A percentile compares a stretch with the other conserved stretches of the same genome.
Conservation (phyloP, 2,888 invertebrate genomes). For the Sycophila texana region DNA sequence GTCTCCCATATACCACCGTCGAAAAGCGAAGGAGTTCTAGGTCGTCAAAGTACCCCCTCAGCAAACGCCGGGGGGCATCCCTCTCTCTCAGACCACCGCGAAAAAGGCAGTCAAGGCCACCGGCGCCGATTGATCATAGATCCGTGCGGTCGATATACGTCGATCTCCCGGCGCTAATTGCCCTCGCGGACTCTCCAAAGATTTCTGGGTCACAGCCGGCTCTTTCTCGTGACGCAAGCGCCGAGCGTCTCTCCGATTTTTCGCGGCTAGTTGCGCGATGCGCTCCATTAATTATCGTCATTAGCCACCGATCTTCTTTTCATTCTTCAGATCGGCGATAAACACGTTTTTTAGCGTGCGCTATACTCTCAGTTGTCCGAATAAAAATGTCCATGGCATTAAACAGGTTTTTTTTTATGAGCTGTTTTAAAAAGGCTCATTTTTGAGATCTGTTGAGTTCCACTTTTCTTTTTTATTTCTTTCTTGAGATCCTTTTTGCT, state of each 20-base stretch:
- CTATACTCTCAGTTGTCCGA: too few relatives aligned
- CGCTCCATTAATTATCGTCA: background rate
- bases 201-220: slow-evolving; percentile 42
- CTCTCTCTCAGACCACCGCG: background rate
- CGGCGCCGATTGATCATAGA: slow-evolving; percentile 23
- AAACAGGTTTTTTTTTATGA: too few relatives aligned
- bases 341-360: background rate
- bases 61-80: background rate
- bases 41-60: background rate
- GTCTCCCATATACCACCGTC: too few relatives aligned
- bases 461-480: too few relatives aligned
- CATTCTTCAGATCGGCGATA: background rate
- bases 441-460: too few relatives aligned
- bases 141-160: slow-evolving; percentile 21
- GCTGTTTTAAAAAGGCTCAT: too few relatives aligned
- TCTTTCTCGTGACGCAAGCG: slow-evolving; percentile 15
- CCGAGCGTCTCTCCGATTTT: background rate
- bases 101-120: slow-evolving; percentile 9
- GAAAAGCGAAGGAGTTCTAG: too few relatives aligned
- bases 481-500: too few relatives aligned
- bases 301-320: background rate
- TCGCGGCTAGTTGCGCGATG: background rate
- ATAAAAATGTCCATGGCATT: too few relatives aligned
- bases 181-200: slow-evolving; percentile 20
- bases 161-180: slow-evolving; percentile 26